Base-by-base conservation (phyloP, 2,888 invertebrate species). In the Charanyca ferruginea region DNA sequence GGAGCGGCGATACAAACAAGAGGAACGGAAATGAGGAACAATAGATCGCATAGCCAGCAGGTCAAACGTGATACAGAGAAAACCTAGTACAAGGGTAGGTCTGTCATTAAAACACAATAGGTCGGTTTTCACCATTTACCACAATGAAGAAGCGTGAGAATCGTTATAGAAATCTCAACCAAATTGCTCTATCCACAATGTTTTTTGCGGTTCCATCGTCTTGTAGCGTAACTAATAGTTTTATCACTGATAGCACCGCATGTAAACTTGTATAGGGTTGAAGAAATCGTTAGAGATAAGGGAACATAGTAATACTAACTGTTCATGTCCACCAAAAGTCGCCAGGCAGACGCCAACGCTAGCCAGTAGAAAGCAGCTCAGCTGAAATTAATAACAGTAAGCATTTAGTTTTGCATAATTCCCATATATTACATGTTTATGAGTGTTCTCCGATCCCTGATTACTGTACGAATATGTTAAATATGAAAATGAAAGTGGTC, bases 311-410 rank as follows among this genome's bases (percentile, higher is more conserved):
- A 54, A 91, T 94, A 95, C 95, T 95, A 90, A 95, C 95, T 95
- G 95, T 93, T 95, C 94, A 88, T 90, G 87, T 88, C 95, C 95
- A 89, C 95, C 95, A 89, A 95, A 95, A 89, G 95, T 95, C 90
- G 95, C 95, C 86, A 91, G 85, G 93, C 93, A 91, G 90, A 93
- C 89, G 82, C 93, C 94, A 91, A 93, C 83, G 89, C 90, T 87
- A 89, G 93, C 92, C 89, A 94, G 92, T 77, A 95, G 91, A 78
- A 92, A 87, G 85, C 93, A 90, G 92, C 91, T 89, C 79, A 94
- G 90, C 95, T 95, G 94, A 92, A 94, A 95, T 89, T 85, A 90
- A 90, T 83, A 91, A 91, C 76, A 87, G 77, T 76, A 73, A 72
- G 66, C 59, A 69, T 75, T 68, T 70, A 80, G 28, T 71, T 71